A percentile compares a stretch with the other conserved stretches of the same genome.
Evolutionary conservation across 2,797 vertebrate species (phyloP).

Genomic region (Masticophis lateralis): DNA sequence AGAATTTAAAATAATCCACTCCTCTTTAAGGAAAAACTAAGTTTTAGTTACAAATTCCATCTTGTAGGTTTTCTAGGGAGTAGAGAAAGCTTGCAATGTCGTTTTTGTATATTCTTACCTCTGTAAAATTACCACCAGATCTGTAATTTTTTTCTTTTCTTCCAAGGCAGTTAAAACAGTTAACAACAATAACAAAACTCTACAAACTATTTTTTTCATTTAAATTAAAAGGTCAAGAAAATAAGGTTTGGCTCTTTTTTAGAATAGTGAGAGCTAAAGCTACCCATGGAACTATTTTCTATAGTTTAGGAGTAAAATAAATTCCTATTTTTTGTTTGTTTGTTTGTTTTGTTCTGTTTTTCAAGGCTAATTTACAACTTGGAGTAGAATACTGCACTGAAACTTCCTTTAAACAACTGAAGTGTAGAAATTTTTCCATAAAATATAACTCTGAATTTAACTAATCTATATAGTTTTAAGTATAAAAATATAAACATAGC

Average conservation of each 20-base stretch:
- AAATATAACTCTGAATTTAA: not conserved
- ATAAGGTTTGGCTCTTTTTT: not conserved
- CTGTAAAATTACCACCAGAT: not conserved
- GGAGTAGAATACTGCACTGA: not conserved
- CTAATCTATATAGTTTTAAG: not conserved
- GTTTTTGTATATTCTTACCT: not conserved
- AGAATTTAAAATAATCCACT: no score
- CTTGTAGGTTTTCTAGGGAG: not conserved
- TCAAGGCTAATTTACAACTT: not conserved
- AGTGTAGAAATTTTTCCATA: not conserved
- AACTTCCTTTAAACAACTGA: not conserved
- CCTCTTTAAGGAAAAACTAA: no score
- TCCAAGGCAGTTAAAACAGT: not conserved
- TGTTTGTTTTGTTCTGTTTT: not conserved
- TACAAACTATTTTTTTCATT: not conserved
- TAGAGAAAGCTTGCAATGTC: not conserved
- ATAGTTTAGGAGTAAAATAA: not conserved
- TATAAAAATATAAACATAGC: not conserved
- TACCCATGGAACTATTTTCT: not conserved
- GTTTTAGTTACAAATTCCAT: not conserved
- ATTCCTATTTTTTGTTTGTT: not conserved
- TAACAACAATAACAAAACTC: not conserved
- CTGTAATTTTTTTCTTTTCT: not conserved
- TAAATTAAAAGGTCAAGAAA: not conserved
- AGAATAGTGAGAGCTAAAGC: not conserved